phyloP scores from a whole-genome alignment of 2,797 vertebrate genomes.

The Lates japonicus region DNA sequence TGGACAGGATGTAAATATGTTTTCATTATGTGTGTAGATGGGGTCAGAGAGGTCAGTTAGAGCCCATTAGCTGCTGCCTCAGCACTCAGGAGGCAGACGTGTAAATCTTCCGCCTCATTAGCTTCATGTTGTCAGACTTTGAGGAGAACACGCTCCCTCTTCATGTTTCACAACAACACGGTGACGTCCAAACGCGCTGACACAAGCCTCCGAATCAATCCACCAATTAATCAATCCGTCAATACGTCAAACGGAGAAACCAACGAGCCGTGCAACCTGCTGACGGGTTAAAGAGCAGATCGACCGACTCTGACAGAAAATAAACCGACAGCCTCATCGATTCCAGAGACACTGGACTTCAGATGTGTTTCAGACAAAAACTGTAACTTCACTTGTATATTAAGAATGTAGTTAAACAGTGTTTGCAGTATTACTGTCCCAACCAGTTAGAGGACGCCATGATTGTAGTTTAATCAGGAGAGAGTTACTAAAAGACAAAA shows the following conservation, averaged over 20 bases:
- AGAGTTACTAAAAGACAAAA: no score
- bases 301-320: background rate
- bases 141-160: conserved; percentile 4
- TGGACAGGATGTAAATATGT: conserved; percentile 8
- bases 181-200: conserved; percentile 35
- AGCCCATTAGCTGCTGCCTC: conserved; percentile 31
- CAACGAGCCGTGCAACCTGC: background rate
- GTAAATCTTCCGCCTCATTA: conserved; percentile 46
- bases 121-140: conserved; percentile 2
- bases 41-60: conserved; percentile 12
- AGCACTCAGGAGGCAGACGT: conserved; percentile 14
- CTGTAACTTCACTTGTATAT: no score
- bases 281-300: conserved; percentile 26
- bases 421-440: no score
- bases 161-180: conserved; percentile 29
- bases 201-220: background rate
- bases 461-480: no score
- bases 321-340: background rate
- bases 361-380: no score
- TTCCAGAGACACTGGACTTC: background rate
- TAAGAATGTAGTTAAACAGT: no score
- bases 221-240: conserved; percentile 19
- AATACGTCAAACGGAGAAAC: background rate
- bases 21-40: background rate
- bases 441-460: no score